Conservation (phyloP, 2,888 invertebrate species). For the Nesidiocoris tenuis region DNA sequence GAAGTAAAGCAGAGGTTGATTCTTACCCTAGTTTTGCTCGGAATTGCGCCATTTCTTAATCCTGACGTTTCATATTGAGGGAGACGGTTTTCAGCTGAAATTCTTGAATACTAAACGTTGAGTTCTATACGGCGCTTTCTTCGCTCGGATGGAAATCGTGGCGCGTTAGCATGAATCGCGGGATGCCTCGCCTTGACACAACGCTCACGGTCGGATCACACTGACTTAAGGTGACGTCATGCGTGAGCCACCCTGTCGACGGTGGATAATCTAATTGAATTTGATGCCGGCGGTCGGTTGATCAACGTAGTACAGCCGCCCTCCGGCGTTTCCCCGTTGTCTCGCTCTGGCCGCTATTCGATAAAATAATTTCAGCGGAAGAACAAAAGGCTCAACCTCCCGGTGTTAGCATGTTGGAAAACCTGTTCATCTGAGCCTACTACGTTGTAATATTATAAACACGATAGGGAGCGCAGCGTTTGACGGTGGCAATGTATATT, state of each 20-base stretch:
- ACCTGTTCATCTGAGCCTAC: not conserved
- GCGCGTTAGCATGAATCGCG: not conserved
- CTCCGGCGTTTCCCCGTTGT: not conserved
- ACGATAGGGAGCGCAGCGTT: no score
- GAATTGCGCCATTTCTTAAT: no score
- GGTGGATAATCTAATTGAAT: not conserved
- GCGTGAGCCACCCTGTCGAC: not conserved
- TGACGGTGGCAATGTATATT: no score
- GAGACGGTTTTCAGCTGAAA: no score
- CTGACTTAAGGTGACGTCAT: not conserved
- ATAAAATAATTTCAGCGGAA: not conserved
- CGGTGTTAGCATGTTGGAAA: not conserved
- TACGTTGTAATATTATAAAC: no score
- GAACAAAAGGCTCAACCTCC: not conserved
- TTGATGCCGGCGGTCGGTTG: not conserved
- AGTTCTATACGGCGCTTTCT: no score
- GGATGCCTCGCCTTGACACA: not conserved
- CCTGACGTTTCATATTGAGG: no score
- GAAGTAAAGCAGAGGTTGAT: no score
- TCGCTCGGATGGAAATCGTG: no score
- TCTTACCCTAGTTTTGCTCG: no score
- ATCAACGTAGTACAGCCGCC: not conserved
- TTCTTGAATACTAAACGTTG: no score
- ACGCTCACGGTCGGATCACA: not conserved
- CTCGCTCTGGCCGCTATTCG: not conserved